Evolutionary conservation across 2,888 invertebrate genomes (phyloP), one percentile per base, ranked within the genome.

Genomic region (Ophioninae sp.): DNA sequence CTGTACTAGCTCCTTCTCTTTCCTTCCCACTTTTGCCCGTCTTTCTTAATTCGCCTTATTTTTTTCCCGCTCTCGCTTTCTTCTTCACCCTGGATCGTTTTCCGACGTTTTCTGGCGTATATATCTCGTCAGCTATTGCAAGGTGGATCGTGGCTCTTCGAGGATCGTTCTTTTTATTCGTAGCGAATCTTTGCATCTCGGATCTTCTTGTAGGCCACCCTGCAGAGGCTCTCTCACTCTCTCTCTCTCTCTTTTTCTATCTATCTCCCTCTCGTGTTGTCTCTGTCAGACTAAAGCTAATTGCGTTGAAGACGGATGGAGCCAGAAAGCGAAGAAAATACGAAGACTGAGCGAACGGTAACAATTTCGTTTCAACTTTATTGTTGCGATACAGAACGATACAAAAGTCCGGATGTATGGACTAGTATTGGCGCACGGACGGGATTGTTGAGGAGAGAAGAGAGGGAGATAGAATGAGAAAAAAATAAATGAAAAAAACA

Each of bases 281-380:
- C 44, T 44, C 44, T 44, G 7, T 44, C 44, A 76, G 30, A 62
- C 74, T 80, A 82, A 44, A 30, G 83, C 82, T 83, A 78, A 81
- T 82, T 85, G 85, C 84, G 74, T 69, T 68, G 64, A 69, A 41
- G 8, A 39, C 56, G 23, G 64, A 74, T 30, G 68, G 23, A 73
- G 17, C 21, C 68, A 13, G 69, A 23, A 59, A 65, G n/a, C 13
- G 67, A 61, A 50, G 56, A 77, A 41, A 70, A 64, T 30, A 72
- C n/a, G 61, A 68, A 8, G 2, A 62, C 81, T 67, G 44, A 21
- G 57, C 67, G 64, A 68, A 81, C 64, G 73, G 80, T 57, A 81
- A 83, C 73, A 76, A 65, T 77, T 62, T 82, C 67, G 57, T 62
- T 79, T 84, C 67, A 59, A 79, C 75, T 79, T 84, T 84, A 81